Base-by-base conservation (phyloP, 92 coral and sea anemone species). In the Palythoa grandiflora region DNA sequence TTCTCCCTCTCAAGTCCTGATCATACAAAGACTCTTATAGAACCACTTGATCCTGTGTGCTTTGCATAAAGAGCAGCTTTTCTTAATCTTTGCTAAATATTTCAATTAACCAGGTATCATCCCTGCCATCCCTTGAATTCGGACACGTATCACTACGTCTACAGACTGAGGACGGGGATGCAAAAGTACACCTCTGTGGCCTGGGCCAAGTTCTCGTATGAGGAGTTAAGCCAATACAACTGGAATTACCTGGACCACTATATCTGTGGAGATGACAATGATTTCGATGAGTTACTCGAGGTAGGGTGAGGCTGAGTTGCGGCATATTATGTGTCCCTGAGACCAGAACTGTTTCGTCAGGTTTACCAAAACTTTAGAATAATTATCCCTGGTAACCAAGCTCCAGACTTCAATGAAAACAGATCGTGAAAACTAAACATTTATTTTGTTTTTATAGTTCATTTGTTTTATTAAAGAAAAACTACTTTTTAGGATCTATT, bases 161-260 rank as follows among this genome's bases (percentile, higher is more conserved):
- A 86, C 63, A 75, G 54, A 81, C 75, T 81, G 52, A 36, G 86
- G 75, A 71, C 86, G 13, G 75, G 86, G 60, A 81, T 68, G 86
- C 37, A 36, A 68, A 68, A 51, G 1, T 47, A 63, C 38, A 44
- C 86, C 47, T 81, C 86, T 44, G 86, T 81, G 75, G 86, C 86
- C 39, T 66, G 86, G 73, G 93, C 90, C 8, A 73, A 80, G 53
- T 97, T 97, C 65, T 87, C 87, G 3, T 93, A 92, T 83, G 96
- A 95, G 63, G 95, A 93, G 84, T 79, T 95, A 89, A 93, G 91
- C 88, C 90, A 86, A 61, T 97, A 97, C 78, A 97, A 95, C 81
- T 97, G 99, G 99, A 97, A 97, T 80, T 97, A 97, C 75, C 88
- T 97, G 83, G 99, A 97, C 90, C 99, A 97, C 80, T 92, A 97